Conservation (phyloP, 2,113 vertebrate species). For the Zosterops borbonicus region DNA sequence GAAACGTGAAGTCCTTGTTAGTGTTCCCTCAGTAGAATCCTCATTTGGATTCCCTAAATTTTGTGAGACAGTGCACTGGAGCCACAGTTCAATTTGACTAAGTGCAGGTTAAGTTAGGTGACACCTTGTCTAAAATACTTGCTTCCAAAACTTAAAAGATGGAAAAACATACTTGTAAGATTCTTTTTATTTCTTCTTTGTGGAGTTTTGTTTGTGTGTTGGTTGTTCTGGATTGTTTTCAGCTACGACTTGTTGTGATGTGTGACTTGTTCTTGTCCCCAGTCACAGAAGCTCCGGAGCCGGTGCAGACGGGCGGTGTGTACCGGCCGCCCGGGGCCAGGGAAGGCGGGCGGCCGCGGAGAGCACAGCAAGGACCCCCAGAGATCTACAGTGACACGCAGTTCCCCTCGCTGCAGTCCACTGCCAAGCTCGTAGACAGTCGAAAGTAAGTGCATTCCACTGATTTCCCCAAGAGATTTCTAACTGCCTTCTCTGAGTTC, state of each 20-base stretch:
- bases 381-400: slow-evolving; percentile 94
- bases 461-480: not conserved
- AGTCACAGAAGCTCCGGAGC: slow-evolving; percentile 84
- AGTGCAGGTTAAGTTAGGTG: not conserved
- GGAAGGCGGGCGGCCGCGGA: slow-evolving; percentile 76
- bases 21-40: too few species aligned
- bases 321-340: slow-evolving; percentile 95
- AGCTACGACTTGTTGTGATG: not conserved
- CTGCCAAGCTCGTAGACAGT: slow-evolving; percentile 94
- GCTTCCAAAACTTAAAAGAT: not conserved
- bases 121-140: not conserved
- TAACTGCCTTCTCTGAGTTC: not conserved
- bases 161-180: not conserved
- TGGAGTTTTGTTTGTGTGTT: not conserved
- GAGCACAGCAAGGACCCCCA: slow-evolving; percentile 87
- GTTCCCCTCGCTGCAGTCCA: slow-evolving; percentile 92
- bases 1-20: not conserved
- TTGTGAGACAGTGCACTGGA: not conserved
- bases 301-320: slow-evolving; percentile 84
- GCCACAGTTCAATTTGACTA: not conserved
- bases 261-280: not conserved
- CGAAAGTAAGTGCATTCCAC: slow-evolving; percentile 83
- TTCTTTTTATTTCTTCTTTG: not conserved
- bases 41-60: not conserved
- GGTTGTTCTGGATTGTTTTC: not conserved